phyloP scores from a whole-genome alignment of 2,113 vertebrate genomes.

The Rhadina sibilatrix region DNA sequence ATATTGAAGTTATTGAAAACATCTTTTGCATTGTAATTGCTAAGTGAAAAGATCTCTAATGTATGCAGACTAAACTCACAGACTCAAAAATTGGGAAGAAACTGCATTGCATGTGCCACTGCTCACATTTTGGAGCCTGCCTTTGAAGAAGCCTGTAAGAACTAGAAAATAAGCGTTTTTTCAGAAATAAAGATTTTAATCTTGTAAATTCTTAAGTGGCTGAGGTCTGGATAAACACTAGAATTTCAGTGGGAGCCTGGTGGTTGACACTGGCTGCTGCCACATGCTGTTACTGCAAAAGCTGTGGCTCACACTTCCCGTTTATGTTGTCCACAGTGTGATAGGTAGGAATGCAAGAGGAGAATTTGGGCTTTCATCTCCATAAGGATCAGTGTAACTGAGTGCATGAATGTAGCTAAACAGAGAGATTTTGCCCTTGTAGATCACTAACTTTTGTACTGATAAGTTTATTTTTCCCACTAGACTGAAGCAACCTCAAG shows the following conservation, averaged over 20 bases:
- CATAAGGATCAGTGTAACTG: not conserved
- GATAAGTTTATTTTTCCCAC: not conserved
- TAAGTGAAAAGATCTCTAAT: not conserved
- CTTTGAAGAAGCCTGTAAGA: not conserved
- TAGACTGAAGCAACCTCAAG: constrained; percentile 89
- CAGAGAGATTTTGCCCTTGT: not conserved
- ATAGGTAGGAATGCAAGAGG: not conserved
- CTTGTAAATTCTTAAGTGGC: not conserved
- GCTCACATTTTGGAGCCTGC: not conserved
- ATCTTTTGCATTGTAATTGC: not conserved
- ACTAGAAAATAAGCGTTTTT: not conserved
- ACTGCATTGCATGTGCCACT: not conserved
- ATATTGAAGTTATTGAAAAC: not conserved
- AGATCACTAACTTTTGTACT: not conserved
- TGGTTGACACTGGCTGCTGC: not conserved
- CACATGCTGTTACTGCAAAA: not conserved
- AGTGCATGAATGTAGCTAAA: not conserved
- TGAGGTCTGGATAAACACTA: not conserved
- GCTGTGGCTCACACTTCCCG: not conserved
- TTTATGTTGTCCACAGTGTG: not conserved
- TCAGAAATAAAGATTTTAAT: not conserved
- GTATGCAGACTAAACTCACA: not conserved
- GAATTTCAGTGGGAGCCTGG: not conserved
- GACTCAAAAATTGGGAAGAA: not conserved
- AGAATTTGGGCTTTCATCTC: not conserved